Percentiles rank a stretch among this genome's conserved stretches.
Evolutionary conservation across 1,140 invertebrate genomes (phyloP).

Genomic region (Drosophila tristis): DNA sequence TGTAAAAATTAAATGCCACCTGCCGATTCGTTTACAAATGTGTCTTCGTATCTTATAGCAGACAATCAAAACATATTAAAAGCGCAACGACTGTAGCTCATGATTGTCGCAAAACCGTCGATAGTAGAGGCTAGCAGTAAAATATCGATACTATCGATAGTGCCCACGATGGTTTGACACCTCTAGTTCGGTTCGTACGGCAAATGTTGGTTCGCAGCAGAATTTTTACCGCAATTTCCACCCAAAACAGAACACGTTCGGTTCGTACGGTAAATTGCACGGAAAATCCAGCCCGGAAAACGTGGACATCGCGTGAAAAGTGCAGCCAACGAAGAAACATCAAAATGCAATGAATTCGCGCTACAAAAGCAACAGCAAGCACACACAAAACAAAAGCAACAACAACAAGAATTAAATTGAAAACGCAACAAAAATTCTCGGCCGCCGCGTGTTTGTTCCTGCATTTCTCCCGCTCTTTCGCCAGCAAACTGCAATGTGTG

Average conservation of each 20-base stretch:
- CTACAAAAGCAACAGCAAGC: conserved; percentile 1
- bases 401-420: conserved; percentile 6
- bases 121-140: too few species aligned
- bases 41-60: too few species aligned
- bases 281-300: conserved; percentile 28
- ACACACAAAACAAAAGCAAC: conserved; percentile 7
- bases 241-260: conserved; percentile 31
- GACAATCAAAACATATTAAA: too few species aligned
- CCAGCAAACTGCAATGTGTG: conserved; percentile 5
- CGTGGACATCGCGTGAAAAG: conserved; percentile 41
- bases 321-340: conserved; percentile 22
- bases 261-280: conserved; percentile 38
- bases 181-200: too few species aligned
- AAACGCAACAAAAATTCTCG: conserved; percentile 2
- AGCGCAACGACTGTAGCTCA: too few species aligned
- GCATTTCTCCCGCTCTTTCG: conserved; percentile 28
- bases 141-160: too few species aligned
- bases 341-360: conserved; percentile 37
- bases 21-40: too few species aligned
- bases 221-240: too few species aligned
- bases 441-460: conserved; percentile 18
- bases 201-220: too few species aligned
- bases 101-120: too few species aligned
- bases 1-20: too few species aligned
- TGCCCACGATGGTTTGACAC: too few species aligned